phyloP scores from a whole-genome alignment of 2,888 invertebrate genomes.

The Cotesia congregata region DNA sequence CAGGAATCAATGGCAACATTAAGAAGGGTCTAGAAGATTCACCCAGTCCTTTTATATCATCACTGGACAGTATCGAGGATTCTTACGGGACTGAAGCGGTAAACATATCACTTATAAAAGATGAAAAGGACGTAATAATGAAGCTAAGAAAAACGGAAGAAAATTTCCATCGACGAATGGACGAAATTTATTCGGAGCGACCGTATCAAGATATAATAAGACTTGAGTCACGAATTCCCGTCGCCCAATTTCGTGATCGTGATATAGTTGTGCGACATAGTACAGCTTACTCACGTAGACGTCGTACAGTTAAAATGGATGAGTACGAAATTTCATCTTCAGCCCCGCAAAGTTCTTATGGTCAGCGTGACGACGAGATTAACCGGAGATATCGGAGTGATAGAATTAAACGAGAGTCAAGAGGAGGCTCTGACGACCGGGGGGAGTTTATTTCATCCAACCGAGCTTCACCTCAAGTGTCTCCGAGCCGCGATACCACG shows the following conservation, averaged over 20 bases:
- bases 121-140: constrained; percentile 50
- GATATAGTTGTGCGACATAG: constrained; percentile 41
- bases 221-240: constrained; percentile 52
- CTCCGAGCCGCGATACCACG: constrained; percentile 44
- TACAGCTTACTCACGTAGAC: constrained; percentile 39
- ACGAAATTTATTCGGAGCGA: constrained; percentile 49
- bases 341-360: constrained; percentile 35
- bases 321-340: constrained; percentile 32
- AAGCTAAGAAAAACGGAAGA: constrained; percentile 50
- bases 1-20: constrained; percentile 27
- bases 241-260: constrained; percentile 48
- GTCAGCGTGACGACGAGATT: constrained; percentile 20
- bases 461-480: constrained; percentile 20
- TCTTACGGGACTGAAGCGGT: constrained; percentile 37
- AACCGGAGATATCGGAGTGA: constrained; percentile 36
- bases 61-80: constrained; percentile 43
- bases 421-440: constrained; percentile 31
- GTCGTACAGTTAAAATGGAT: constrained; percentile 24
- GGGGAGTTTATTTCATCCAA: neutral
- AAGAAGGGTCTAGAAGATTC: constrained; percentile 43
- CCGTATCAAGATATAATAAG: constrained; percentile 42
- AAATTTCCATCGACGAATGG: constrained; percentile 50
- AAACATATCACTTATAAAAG: constrained; percentile 41
- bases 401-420: constrained; percentile 35
- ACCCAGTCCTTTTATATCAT: constrained; percentile 44